phyloP scores from a whole-genome alignment of 2,113 vertebrate species.

The Cacatua alba region DNA sequence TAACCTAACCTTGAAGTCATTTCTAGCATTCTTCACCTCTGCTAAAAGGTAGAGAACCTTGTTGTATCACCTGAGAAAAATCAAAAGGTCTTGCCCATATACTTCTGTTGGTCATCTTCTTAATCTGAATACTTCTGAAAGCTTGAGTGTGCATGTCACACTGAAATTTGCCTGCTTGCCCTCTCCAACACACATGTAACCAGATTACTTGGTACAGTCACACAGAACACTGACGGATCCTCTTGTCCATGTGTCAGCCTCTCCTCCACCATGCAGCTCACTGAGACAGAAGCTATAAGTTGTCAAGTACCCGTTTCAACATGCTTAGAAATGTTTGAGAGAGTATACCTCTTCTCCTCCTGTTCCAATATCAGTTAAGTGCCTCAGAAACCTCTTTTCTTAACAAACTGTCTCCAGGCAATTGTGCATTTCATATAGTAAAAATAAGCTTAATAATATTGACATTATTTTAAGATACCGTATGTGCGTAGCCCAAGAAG shows the following conservation, averaged over 20 bases:
- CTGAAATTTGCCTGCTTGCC: background rate
- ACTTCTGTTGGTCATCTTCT: background rate
- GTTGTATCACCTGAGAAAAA: background rate
- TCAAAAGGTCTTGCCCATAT: background rate
- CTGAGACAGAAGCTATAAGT: background rate
- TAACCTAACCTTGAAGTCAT: background rate
- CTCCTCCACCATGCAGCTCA: background rate
- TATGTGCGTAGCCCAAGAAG: background rate
- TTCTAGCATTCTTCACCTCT: background rate
- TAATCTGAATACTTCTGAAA: background rate
- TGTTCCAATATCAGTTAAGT: background rate
- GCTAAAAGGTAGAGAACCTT: background rate
- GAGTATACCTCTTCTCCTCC: background rate
- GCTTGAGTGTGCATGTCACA: background rate
- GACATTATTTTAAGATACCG: background rate
- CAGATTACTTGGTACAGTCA: background rate
- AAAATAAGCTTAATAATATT: background rate
- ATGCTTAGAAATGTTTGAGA: rapidly evolving
- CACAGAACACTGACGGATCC: background rate
- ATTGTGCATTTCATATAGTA: background rate
- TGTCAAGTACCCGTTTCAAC: background rate
- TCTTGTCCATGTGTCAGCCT: background rate
- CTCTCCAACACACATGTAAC: rapidly evolving
- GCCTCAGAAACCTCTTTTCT: background rate
- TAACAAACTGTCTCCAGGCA: background rate